A percentile compares a stretch with the other conserved stretches of the same genome.
phyloP scores from a whole-genome alignment of 64 coral and sea anemone genomes.

The Dendrophyllia cribrosa region DNA sequence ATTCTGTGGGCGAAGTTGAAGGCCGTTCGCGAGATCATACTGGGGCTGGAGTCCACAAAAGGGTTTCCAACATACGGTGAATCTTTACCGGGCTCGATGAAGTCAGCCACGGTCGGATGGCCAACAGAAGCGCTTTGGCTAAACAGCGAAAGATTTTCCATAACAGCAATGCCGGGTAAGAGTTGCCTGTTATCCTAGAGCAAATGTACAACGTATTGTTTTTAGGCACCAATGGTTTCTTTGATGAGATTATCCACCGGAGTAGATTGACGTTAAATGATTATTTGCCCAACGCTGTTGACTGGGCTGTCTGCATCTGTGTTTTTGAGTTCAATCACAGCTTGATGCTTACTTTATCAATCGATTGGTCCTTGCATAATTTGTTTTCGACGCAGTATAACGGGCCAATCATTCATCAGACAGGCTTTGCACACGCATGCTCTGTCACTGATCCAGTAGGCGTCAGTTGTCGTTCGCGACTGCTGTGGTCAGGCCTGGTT shows the following conservation, averaged over 20 bases:
- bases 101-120: constrained; percentile 63
- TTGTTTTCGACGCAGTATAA: constrained; percentile 44
- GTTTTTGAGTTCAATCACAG: constrained; percentile 71
- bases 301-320: constrained; percentile 75
- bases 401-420: constrained; percentile 48
- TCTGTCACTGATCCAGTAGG: constrained; percentile 49
- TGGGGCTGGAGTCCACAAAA: constrained; percentile 60
- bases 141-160: constrained; percentile 77
- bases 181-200: constrained; percentile 1
- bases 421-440: constrained; percentile 56
- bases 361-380: constrained; percentile 57
- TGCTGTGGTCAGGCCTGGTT: constrained; percentile 15
- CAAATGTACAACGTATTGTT: constrained; percentile 20
- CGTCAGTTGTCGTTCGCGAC: constrained; percentile 33
- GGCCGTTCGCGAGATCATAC: constrained; percentile 63
- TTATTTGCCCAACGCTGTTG: constrained; percentile 57
- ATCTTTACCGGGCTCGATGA: constrained; percentile 66
- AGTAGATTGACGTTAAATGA: constrained; percentile 69
- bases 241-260: constrained; percentile 51
- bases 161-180: constrained; percentile 38
- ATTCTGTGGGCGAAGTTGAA: constrained; percentile 65
- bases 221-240: constrained; percentile 24
- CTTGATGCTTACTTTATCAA: constrained; percentile 75
- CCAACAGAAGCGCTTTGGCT: constrained; percentile 61
- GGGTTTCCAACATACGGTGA: constrained; percentile 62